Percentiles rank a stretch among this genome's conserved stretches.
Evolutionary conservation across 2,797 vertebrate genomes (phyloP).

Genomic region (Pelobates cultripes): DNA sequence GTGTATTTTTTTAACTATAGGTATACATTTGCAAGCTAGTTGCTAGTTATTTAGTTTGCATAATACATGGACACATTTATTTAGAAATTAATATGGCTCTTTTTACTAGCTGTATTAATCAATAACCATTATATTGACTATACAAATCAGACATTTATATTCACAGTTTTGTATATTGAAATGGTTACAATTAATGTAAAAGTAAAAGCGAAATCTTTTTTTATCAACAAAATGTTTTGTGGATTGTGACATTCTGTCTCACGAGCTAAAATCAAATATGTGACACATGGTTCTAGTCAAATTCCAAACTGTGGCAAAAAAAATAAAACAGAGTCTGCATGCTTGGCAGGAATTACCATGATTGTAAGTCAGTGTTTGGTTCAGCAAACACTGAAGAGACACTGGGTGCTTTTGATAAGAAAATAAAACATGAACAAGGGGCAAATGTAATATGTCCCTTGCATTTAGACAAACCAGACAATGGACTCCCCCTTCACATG

Average conservation of each 20-base stretch:
- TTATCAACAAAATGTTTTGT: slow-evolving; percentile 62
- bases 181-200: slow-evolving; percentile 69
- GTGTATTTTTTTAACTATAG: no score
- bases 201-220: slow-evolving; percentile 61
- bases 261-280: slow-evolving; percentile 71
- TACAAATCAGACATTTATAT: no score
- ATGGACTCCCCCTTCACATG: slow-evolving; percentile 12
- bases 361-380: slow-evolving; percentile 75
- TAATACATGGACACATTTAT: no score
- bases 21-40: no score
- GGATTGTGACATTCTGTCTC: slow-evolving; percentile 69
- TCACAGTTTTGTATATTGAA: slow-evolving; percentile 19
- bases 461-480: slow-evolving; percentile 25
- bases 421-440: slow-evolving; percentile 65
- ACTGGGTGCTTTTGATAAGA: slow-evolving; percentile 62
- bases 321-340: slow-evolving; percentile 65
- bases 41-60: no score
- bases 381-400: slow-evolving; percentile 62
- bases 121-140: no score
- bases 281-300: slow-evolving; percentile 71
- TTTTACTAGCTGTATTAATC: no score
- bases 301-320: slow-evolving; percentile 76
- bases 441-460: slow-evolving; percentile 65
- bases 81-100: no score
- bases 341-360: slow-evolving; percentile 72